Base-by-base conservation (phyloP, 2,797 vertebrate species). In the Botia almorhae region DNA sequence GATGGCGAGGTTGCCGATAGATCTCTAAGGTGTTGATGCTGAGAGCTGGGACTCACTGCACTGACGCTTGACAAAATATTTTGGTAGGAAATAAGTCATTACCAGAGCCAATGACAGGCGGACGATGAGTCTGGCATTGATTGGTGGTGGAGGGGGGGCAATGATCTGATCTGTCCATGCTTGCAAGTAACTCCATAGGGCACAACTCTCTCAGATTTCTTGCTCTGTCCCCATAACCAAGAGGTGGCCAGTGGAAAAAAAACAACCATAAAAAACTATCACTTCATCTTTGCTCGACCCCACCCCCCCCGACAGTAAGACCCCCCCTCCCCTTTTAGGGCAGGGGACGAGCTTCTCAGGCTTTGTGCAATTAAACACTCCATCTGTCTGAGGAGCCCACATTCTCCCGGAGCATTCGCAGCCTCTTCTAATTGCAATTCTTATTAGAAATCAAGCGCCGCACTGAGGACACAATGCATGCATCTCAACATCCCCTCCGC, bases 51-150 rank as follows among this genome's bases (percentile, higher is more conserved):
- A 93, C 89, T 89, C 87, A 89, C 89, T 90, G 89, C 89, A 92
- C 89, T 93, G 88, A 93, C 93, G 93, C 91, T 92, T 87, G 93
- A 92, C 93, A 95, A 95, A 95, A 96, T 96, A 95, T 95, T 96
- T 95, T 94, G 93, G 92, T 93, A 92, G 93, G 79, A 82, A 85
- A 84, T 94, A 94, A 92, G 93, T 93, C 93, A 94, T 94, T 94
- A 94, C 94, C 90, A 92, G 92, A 91, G 93, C 92, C 91, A 93
- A 92, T 92, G 92, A 86, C 85, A 79, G 86, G 85, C 83, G 81
- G 82, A 93, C 90, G 91, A 89, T 89, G 89, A 90, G 91, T 93
- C 93, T 93, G 95, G 90, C 92, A 89, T 79, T 91, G 93, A 93
- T 93, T 92, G 93, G 89, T 85, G 87, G 92, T 90, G 84, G 77